Evolutionary conservation across 2,888 invertebrate species (phyloP), one percentile per base, ranked within the genome.

Genomic region (Diploptera punctata): DNA sequence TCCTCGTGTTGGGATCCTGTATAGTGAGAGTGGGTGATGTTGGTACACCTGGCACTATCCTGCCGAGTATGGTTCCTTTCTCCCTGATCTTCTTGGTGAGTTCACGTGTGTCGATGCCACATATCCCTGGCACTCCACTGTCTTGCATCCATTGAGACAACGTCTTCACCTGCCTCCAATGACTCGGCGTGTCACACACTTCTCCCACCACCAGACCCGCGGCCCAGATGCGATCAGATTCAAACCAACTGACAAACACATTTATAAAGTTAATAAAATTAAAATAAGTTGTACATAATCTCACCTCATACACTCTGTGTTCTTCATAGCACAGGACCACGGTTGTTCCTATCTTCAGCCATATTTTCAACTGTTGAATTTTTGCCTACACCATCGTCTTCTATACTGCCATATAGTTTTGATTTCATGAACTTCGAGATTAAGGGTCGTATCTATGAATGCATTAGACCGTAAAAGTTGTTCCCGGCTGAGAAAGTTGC

Each of bases 161-260:
- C 0, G 96, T 95, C 77, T 88, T 87, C 5, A 85, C 85, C 47
- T 92, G 90, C 70, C 93, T 91, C 97, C 98, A 99, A 82, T 99
- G 98, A 78, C 94, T 95, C 1, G 97, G 96, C 1, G 87, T 87
- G 24, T 92, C 90, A 80, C 95, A 95, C 18, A 93, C 85, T 82
- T 97, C 96, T 0, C 95, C 95, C 18, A 99, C 96, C 76, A 99
- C 92, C 71, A 99, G 84, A 0, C 92, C 99, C 1, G 95, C 89
- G 10, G 94, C 92, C 92, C 99, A 98, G 77, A 99, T 96, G 70
- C 91, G 90, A 65, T 87, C 84, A 0, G 98, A 98, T 83, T 99
- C 99, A 80, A 97, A 96, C 89, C 93, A 93, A 77, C 93, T 93
- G 81, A 33, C 5, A 33, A 33, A 33, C 33, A 33, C 7, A 33